These are phyloP conservation scores for Daubentonia madagascariensis DNA, from an alignment of 2,113 vertebrate species.

Conservation along the genomic window DNA sequence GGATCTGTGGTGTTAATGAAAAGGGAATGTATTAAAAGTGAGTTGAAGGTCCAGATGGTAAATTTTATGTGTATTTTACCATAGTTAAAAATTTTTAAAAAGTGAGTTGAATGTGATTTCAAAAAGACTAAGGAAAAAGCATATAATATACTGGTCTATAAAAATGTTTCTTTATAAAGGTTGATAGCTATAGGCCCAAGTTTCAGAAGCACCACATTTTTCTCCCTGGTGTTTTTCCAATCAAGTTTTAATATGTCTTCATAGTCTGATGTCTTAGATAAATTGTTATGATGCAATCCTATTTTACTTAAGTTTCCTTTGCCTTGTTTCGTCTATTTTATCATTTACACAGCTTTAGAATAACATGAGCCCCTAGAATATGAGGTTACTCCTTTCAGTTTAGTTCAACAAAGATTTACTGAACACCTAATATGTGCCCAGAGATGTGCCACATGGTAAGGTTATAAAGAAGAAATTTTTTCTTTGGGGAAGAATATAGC, in stretches of 20 bases:
- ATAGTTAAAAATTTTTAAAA: too few relatives aligned
- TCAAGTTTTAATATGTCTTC: not conserved
- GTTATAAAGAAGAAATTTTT: not conserved
- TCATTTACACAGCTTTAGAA: not conserved
- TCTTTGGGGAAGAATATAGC: not conserved
- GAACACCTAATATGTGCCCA: not conserved
- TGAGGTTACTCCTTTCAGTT: not conserved
- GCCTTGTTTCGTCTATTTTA: not conserved
- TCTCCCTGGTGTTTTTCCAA: not conserved
- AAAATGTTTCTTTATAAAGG: not conserved
- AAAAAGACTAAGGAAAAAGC: not conserved
- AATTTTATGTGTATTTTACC: not conserved
- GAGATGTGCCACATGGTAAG: not conserved
- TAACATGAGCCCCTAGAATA: not conserved
- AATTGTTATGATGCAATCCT: not conserved
- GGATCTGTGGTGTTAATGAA: not conserved
- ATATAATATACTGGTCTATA: not conserved
- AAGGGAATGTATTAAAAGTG: not conserved
- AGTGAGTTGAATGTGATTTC: not conserved
- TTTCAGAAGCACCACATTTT: not conserved
- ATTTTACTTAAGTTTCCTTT: not conserved
- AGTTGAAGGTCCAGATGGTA: not conserved
- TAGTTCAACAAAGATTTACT: not conserved
- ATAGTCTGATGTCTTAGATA: not conserved
- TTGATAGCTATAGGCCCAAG: not conserved